Evolutionary conservation across 2,888 invertebrate species (phyloP).

Genomic region (Saturnia pavonia): DNA sequence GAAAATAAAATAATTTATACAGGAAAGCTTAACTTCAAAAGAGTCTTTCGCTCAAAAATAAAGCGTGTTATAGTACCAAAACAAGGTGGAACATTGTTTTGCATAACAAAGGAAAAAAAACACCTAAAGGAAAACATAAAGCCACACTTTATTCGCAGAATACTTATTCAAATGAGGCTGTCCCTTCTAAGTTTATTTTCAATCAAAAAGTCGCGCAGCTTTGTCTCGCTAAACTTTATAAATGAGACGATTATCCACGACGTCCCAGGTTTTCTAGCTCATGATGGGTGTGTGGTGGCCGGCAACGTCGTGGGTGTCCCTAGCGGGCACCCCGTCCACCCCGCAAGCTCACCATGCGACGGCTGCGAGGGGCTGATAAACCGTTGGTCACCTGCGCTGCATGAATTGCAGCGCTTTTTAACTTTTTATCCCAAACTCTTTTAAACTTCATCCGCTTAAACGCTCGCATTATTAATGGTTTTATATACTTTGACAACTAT

Average conservation of each 20-base stretch:
- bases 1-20: constrained; percentile 81
- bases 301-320: constrained; percentile 30
- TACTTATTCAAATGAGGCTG: constrained; percentile 82
- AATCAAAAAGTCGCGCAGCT: constrained; percentile 81
- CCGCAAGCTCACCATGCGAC: constrained; percentile 34
- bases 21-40: constrained; percentile 81
- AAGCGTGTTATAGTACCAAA: constrained; percentile 81
- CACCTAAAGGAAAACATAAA: constrained; percentile 82
- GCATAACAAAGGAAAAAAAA: constrained; percentile 81
- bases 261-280: constrained; percentile 55
- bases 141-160: constrained; percentile 82
- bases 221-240: constrained; percentile 81
- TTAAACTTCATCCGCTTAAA: constrained; percentile 75
- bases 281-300: constrained; percentile 62
- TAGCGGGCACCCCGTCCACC: constrained; percentile 27
- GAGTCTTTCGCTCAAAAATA: constrained; percentile 82
- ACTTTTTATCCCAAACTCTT: constrained; percentile 75
- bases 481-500: constrained; percentile 67
- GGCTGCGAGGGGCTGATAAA: constrained; percentile 74
- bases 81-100: constrained; percentile 82
- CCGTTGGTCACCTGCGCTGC: constrained; percentile 79
- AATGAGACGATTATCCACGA: constrained; percentile 80
- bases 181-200: constrained; percentile 83
- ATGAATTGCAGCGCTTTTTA: constrained; percentile 80
- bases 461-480: constrained; percentile 73